Base-by-base conservation (phyloP, 2,888 invertebrate genomes). In the Cheilosia urbana region DNA sequence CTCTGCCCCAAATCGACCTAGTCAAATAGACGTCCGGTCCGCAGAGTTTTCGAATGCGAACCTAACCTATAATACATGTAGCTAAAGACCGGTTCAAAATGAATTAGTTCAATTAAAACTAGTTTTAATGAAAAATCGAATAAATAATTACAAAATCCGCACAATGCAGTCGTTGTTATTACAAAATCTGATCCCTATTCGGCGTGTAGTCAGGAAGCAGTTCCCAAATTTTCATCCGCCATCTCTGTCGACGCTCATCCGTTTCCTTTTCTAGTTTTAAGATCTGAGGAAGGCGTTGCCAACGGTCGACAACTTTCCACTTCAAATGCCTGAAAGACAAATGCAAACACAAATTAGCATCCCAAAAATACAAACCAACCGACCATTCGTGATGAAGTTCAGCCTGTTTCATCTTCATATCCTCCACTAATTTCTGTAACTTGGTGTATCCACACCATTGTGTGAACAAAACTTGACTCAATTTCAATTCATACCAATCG, bases 221-320 rank as follows among this genome's bases (percentile, higher is more conserved):
- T 91, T 95, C 95, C 92, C 95, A 94, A 13, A 96, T 96, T 91
- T 95, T 95, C 89, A 95, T 93, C 60, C 96, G 93, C 96, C 96
- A 96, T 89, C 94, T 94, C 87, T 94, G 93, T 89, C 95, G 95
- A 58, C 95, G 93, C 71, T 93, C 93, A 88, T 96, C 95, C 87
- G 95, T 95, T 87, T 95, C 94, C 87, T 94, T 94, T 90, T 95
- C 94, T 81, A 95, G 90, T 79, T 94, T 93, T 71, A 95, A 93
- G 51, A 96, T 92, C 51, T 94, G 94, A 3, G 95, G 95, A 76
- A 96, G 90, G 1, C 94, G 94, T 87, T 94, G 93, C 96, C 96
- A 96, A 88, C 93, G 92, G 62, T 94, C 93, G 58, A 94, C 90
- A 49, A 92, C 93, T 85, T 91, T 92, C 92, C 92, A 92, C 83